Base-by-base conservation (phyloP, 2,113 vertebrate species). In the Trematomus loennbergii region DNA sequence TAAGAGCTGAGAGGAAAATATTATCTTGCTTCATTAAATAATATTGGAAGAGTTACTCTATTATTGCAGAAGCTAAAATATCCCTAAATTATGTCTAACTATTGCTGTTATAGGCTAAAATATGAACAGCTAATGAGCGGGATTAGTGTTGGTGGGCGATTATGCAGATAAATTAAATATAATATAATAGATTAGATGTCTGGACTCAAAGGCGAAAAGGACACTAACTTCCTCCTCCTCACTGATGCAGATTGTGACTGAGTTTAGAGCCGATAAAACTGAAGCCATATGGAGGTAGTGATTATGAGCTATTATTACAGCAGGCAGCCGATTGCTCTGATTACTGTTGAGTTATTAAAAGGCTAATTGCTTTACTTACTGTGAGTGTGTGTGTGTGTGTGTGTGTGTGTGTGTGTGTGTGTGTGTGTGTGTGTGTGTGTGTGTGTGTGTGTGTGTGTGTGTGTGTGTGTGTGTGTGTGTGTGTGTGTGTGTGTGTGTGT, bases 251-350 rank as follows among this genome's bases (percentile, higher is more conserved):
- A 63, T 11, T 49, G 52, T 50, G 25, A 61, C 4, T 16, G 10
- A 67, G 53, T 45, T 62, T 1, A 45, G 20, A 46, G 61, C 22
- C 5, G 22, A 66, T 36, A 63, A 5, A 73, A 33, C 46, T 60
- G 25, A 67, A 55, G 49, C 15, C 9, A 50, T 11, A 22, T 66
- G 16, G 29, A 46, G 4, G 12, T 48, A 80, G 45, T 15, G 40
- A 83, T 76, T 36, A 57, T 2, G 13, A 68, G 79, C 12, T 25
- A 69, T 79, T 62, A 61, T 61, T 70, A 33, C 49, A 69, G 50
- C 57, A 40, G 17, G 17, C 18, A 17, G 2, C 61, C 33, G n/a
- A 58, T 68, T 17, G 49, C 60, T 80, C 10, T 50, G 60, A 75
- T 76, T 57, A 65, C 11, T 61, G 1, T n/a, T 29, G 43, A 36